Evolutionary conservation across 2,113 vertebrate genomes (phyloP), one percentile per base, ranked within the genome.

Genomic region (Phalacrocorax brasilianus): DNA sequence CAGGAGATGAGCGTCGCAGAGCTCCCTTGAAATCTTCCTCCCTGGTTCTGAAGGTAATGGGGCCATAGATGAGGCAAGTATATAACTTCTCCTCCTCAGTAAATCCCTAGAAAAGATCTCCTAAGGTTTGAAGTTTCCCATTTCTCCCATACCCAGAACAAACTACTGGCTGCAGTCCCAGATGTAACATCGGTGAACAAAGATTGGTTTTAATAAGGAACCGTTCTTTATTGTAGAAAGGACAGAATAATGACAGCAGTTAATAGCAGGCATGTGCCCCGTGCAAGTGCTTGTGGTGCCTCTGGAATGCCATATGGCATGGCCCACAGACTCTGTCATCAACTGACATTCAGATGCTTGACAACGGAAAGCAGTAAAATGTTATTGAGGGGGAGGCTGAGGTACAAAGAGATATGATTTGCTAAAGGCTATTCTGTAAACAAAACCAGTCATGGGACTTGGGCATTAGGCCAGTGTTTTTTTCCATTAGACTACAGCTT

Each of bases 121-220:
- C 19, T 40, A n/a, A 59, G 40, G 4, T 45, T 40, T 49, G 32
- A 91, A 40, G 28, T 85, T 71, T 61, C 38, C 15, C 1, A 0
- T 61, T 91, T 56, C 13, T 14, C 42, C 14, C 24, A n/a, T 22
- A 66, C 24, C 66, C 35, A 49, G 62, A 74, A 79, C 14, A 53
- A 53, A 22, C 26, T 6, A 5, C 6, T 27, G 18, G 6, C 47
- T 63, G 13, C 42, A n/a, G 47, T 58, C 23, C 20, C 84, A 85
- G 20, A 2, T 8, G 2, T 55, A 55, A 62, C 52, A 58, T 4
- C 0, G 0, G 30, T 65, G 49, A 73, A 35, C 27, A 26, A 74
- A 45, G 55, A 61, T 1, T 14, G 4, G 9, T 70, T 82, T 78
- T 78, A 71, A 27, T 30, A 62, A 47, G 26, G 26, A 85, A 8